Conservation (phyloP, 2,113 vertebrate species). For the Corythornis cristatus region DNA sequence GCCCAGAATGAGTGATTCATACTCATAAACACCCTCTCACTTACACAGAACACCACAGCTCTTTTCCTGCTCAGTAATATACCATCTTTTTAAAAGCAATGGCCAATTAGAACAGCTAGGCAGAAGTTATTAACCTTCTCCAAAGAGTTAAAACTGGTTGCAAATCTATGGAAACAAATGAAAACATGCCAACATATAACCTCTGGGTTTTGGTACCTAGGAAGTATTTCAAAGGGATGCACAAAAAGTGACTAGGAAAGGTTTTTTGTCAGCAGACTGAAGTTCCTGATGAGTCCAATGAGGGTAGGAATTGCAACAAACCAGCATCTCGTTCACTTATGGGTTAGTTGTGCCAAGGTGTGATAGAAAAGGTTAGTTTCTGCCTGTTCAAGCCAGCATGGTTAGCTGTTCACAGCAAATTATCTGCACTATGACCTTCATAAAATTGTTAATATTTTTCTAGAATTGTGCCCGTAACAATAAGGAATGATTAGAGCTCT, state of each 20-base stretch:
- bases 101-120: not conserved
- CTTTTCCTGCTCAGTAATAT: not conserved
- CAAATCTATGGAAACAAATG: not conserved
- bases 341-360: not conserved
- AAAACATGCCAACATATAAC: not conserved
- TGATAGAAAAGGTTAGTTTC: not conserved
- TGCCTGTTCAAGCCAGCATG: not conserved
- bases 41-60: not conserved
- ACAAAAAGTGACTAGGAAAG: not conserved
- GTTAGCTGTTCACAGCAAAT: not conserved
- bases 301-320: not conserved
- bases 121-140: not conserved
- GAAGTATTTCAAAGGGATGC: not conserved
- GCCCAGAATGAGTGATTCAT: not conserved
- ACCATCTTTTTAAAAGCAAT: not conserved
- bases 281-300: not conserved
- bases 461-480: not conserved
- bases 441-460: not conserved
- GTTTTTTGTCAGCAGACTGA: not conserved
- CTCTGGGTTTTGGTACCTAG: rapidly evolving
- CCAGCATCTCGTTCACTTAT: not conserved
- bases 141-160: not conserved
- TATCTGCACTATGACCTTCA: not conserved
- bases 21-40: not conserved
- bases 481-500: not conserved